Evolutionary conservation across 1,140 invertebrate genomes (phyloP).

Genomic region (Tetraneura akinire): DNA sequence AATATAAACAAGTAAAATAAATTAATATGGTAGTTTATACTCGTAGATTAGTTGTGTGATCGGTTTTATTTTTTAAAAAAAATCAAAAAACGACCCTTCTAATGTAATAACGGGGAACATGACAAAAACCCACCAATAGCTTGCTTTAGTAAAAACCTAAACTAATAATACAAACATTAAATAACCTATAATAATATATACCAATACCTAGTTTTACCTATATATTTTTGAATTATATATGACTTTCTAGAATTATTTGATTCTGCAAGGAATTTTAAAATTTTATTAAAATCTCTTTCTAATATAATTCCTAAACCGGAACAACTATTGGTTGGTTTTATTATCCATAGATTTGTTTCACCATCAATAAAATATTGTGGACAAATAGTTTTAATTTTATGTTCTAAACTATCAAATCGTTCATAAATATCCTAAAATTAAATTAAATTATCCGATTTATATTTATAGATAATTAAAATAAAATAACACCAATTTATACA

Average conservation of each 20-base stretch:
- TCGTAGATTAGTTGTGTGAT: too few relatives aligned
- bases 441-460: neutral
- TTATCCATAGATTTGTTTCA: conserved; percentile 11
- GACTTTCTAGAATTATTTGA: too few relatives aligned
- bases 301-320: conserved; percentile 9
- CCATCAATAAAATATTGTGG: conserved; percentile 18
- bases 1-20: too few relatives aligned
- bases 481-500: neutral
- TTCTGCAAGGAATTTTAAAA: neutral
- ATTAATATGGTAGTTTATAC: too few relatives aligned
- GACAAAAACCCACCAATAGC: too few relatives aligned
- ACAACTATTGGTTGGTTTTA: neutral
- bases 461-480: too few relatives aligned
- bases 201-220: neutral
- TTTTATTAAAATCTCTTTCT: neutral
- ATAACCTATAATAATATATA: too few relatives aligned
- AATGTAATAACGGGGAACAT: too few relatives aligned
- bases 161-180: too few relatives aligned
- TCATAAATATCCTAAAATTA: conserved; percentile 18
- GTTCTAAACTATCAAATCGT: neutral
- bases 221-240: conserved; percentile 28
- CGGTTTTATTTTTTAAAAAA: too few relatives aligned
- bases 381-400: neutral
- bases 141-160: too few relatives aligned
- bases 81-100: too few relatives aligned